Base-by-base conservation (phyloP, 2,797 vertebrate genomes). In the Microhierax caerulescens region DNA sequence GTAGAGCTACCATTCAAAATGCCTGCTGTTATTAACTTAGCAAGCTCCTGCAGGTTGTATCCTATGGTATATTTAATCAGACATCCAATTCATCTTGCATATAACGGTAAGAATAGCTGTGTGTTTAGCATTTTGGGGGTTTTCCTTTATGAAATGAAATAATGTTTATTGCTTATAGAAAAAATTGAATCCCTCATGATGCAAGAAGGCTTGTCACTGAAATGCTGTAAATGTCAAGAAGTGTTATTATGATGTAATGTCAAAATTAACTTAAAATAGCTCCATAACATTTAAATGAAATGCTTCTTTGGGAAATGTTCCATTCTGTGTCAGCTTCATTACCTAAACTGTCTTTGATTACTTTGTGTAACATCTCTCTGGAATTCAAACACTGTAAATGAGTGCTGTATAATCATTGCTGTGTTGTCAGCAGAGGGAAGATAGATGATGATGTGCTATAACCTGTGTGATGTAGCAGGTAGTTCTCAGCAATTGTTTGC, bases 221-320 rank as follows among this genome's bases (percentile, higher is more conserved):
- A 82, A 69, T 18, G 36, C 36, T 94, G 68, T 82, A 93, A 85
- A 78, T 83, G 93, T 93, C 94, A 97, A 88, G 88, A 96, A 87
- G 61, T 91, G 91, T 75, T 90, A 57, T 94, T 95, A 83, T 94
- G 90, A 96, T 87, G 54, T 24, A 75, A 85, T 47, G 51, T 74
- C 76, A 96, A 91, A 93, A 96, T 95, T 72, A 91, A 92, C 89
- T 93, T 82, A 91, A 95, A 97, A 94, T 94, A 86, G 17, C 57
- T 64, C 78, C 30, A 57, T 95, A 91, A 67, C 60, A 80, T 86
- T 76, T 53, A 93, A 83, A 91, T 73, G 27, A 85, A 95, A 90
- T 41, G 57, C 90, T 96, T 96, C 67, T 95, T 93, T 91, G 63
- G 68, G 94, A 92, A 81, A 69, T 9, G 19, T 88, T 90, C 75